Base-by-base conservation (phyloP, 2,113 vertebrate genomes). In the Brachionichthys hirsutus region DNA sequence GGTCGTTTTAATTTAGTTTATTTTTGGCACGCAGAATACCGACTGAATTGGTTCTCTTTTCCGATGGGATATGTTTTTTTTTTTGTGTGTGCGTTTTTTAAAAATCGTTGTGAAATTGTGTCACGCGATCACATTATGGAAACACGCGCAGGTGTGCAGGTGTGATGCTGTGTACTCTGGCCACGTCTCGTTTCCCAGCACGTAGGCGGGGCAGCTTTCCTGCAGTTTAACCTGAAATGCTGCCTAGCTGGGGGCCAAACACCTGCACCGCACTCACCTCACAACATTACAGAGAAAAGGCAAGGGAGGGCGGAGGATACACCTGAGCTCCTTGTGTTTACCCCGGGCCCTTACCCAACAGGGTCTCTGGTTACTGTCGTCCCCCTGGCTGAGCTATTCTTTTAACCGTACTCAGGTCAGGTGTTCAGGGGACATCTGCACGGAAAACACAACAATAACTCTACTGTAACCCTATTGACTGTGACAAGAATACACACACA, bases 161-260 rank as follows among this genome's bases (percentile, higher is more conserved):
- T 76, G 82, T 83, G 81, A 81, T 43, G 38, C 45, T 62, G 74
- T 67, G 84, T 72, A 44, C 65, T 81, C 75, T 67, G 17, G 72
- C 68, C 64, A 74, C 82, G 60, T 80, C 53, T 36, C 46, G 65
- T 79, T 87, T 87, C 61, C 62, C 34, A 16, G 50, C 52, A 70
- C 15, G 42, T 74, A 72, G 88, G 88, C 49, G 86, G 85, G 85
- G 88, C 85, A 40, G 81, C 74, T 72, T 76, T 86, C 74, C 76
- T 77, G 78, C 82, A 65, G 85, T 85, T 87, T 78, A 85, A 87
- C 85, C 84, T 87, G 85, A 83, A 87, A 84, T 88, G 76, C 68
- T 81, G 67, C 83, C 64, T 90, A 50, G 88, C 87, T 88, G 67
- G 80, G 75, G 83, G 85, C 84, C 80, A 86, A 90, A 90, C 89